phyloP scores from a whole-genome alignment of 1,140 invertebrate species.

The Muscidifurax raptorellus region DNA sequence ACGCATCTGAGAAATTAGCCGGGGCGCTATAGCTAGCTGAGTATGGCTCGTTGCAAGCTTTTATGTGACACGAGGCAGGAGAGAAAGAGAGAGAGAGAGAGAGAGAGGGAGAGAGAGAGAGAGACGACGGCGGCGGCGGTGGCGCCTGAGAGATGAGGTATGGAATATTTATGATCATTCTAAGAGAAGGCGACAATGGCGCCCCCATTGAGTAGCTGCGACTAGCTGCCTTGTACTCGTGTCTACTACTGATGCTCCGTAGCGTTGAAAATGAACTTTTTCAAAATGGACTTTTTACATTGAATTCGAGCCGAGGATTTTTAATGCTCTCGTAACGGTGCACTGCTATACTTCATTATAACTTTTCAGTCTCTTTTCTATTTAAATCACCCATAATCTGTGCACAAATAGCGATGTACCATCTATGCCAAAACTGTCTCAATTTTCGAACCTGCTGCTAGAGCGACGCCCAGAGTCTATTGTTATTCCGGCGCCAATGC shows the following conservation, averaged over 20 bases:
- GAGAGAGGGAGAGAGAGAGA: constrained; percentile 17
- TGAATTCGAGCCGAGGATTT: not conserved
- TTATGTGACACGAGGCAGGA: not conserved
- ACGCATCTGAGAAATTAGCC: not conserved
- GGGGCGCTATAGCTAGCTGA: not conserved
- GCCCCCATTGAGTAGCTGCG: constrained; percentile 53
- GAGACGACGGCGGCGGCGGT: constrained; percentile 34
- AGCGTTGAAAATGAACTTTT: not conserved
- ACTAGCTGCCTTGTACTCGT: not conserved
- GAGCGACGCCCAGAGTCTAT: no score
- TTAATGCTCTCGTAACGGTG: not conserved
- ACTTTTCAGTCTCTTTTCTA: no score
- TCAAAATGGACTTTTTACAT: not conserved
- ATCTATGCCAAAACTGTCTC: no score
- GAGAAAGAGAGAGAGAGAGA: not conserved
- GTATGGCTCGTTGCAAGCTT: not conserved
- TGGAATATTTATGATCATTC: constrained; percentile 66
- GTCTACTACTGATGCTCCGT: not conserved
- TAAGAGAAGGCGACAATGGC: constrained; percentile 60
- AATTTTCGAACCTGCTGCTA: no score
- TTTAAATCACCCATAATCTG: no score
- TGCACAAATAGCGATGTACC: no score
- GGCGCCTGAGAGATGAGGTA: constrained; percentile 56
- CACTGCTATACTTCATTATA: no score
- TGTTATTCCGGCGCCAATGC: no score